Percentiles rank a stretch among this genome's conserved stretches.
These are phyloP conservation scores for Chamaetylas fuelleborni DNA, from an alignment of 2,113 vertebrate species.

Conservation along the genomic window DNA sequence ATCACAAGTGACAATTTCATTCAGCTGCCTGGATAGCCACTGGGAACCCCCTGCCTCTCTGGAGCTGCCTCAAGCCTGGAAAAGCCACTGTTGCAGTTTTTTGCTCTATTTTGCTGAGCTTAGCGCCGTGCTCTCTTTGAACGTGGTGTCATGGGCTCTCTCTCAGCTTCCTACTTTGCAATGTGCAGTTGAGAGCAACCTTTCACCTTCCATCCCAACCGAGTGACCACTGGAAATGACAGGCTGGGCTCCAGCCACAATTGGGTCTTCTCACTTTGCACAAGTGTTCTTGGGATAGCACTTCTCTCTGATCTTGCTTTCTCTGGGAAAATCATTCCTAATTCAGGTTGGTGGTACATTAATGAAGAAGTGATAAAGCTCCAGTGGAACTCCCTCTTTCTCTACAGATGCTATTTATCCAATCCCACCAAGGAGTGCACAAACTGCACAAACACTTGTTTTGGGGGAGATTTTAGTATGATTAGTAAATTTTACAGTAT, in stretches of 20 bases:
- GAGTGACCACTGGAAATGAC: not conserved
- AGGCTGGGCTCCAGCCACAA: not conserved
- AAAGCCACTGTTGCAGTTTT: not conserved
- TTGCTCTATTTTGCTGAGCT: not conserved
- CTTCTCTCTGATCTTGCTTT: not conserved
- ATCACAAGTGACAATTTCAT: slow-evolving; percentile 39
- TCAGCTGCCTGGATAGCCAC: not conserved
- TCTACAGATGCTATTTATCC: not conserved
- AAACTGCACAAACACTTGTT: not conserved
- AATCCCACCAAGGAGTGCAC: not conserved
- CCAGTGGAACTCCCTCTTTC: not conserved
- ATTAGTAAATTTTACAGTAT: not conserved
- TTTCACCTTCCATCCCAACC: not conserved
- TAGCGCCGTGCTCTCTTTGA: not conserved
- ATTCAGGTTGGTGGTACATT: not conserved
- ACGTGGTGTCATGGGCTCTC: not conserved
- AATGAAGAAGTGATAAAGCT: not conserved
- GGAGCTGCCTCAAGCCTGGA: not conserved
- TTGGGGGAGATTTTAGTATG: not conserved
- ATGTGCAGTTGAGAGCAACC: not conserved
- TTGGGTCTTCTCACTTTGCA: not conserved
- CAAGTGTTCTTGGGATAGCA: not conserved
- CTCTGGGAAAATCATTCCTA: not conserved
- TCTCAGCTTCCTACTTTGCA: not conserved
- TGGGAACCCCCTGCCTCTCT: not conserved